These are phyloP conservation scores for Schizaphis graminum DNA, from an alignment of 2,888 invertebrate genomes.

Conservation along the genomic window DNA sequence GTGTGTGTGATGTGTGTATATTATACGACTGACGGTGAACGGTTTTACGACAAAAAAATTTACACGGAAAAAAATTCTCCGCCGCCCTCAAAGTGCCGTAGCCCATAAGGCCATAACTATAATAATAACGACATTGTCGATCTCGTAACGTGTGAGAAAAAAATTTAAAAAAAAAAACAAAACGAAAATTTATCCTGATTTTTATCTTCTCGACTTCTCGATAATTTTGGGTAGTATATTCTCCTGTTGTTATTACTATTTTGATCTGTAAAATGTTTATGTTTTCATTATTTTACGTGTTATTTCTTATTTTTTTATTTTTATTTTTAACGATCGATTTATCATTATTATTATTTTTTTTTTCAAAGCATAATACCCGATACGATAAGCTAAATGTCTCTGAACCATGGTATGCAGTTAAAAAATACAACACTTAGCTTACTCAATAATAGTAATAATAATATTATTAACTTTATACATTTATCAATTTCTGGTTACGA, in stretches of 20 bases:
- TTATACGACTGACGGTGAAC: neutral
- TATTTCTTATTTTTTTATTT: neutral
- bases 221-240: neutral
- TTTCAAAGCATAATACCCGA: neutral
- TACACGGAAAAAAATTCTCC: neutral
- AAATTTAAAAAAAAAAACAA: neutral
- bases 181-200: neutral
- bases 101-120: neutral
- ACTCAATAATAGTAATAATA: constrained; percentile 12
- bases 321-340: constrained; percentile 10
- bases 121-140: neutral
- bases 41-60: constrained; percentile 10
- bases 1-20: neutral
- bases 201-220: neutral
- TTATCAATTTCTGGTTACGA: constrained; percentile 13
- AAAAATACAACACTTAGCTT: neutral
- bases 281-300: constrained; percentile 16
- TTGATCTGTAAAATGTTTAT: neutral
- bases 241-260: neutral
- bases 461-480: neutral
- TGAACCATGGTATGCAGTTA: neutral
- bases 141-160: neutral
- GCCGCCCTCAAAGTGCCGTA: neutral
- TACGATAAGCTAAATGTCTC: neutral
- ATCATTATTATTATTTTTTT: neutral